These are phyloP conservation scores for Ceratotherium simum DNA, from an alignment of 2,113 vertebrate species.

Conservation along the genomic window DNA sequence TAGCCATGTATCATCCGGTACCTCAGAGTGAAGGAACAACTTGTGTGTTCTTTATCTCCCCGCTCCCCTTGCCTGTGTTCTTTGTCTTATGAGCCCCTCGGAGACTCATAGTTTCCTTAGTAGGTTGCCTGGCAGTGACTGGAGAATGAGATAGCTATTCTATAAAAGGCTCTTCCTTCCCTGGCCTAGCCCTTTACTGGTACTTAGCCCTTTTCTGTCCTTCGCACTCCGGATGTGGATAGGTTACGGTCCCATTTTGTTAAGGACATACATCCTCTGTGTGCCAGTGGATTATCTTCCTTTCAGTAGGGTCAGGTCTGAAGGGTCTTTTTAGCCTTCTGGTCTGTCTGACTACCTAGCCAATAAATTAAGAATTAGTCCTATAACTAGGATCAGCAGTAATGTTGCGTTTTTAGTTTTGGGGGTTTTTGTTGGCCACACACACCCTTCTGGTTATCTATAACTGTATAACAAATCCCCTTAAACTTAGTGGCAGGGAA, in stretches of 20 bases:
- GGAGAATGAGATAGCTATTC: constrained; percentile 44
- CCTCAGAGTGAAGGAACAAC: not conserved
- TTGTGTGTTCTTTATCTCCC: not conserved
- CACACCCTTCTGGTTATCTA: not conserved
- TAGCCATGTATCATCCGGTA: not conserved
- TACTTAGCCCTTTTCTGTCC: not conserved
- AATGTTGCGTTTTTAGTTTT: not conserved
- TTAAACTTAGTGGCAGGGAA: not conserved
- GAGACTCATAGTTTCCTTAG: constrained; percentile 57
- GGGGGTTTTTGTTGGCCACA: not conserved
- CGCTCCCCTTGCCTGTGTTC: not conserved
- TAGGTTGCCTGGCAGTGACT: constrained; percentile 45
- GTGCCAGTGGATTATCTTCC: not conserved
- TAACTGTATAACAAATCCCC: not conserved
- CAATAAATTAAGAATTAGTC: not conserved
- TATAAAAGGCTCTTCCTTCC: constrained; percentile 69
- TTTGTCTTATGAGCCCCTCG: constrained; percentile 54
- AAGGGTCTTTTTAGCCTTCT: not conserved
- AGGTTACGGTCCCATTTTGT: not conserved
- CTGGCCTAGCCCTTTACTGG: constrained; percentile 47
- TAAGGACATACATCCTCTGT: not conserved
- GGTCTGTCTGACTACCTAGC: not conserved
- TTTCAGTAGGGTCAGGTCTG: not conserved
- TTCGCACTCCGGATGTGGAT: not conserved
- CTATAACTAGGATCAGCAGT: not conserved